Evolutionary conservation across 2,797 vertebrate species (phyloP).

Genomic region (Sternarchorhynchus goeldii): DNA sequence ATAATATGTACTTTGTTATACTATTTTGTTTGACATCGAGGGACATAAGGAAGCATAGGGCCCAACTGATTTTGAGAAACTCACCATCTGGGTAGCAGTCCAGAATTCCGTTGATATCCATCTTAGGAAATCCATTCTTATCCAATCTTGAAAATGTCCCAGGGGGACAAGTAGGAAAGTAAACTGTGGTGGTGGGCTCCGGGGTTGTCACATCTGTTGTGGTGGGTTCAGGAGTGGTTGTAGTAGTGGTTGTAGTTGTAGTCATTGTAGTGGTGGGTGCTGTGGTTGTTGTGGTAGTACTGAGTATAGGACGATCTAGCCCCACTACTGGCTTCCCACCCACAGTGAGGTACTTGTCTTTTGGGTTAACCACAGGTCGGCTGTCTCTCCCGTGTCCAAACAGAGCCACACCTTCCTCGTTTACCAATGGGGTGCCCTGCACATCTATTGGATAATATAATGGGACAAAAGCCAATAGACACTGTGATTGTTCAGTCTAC

Average conservation of each 20-base stretch:
- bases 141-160: slow-evolving; percentile 83
- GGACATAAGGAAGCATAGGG: too few species aligned
- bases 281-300: slow-evolving; percentile 67
- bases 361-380: slow-evolving; percentile 89
- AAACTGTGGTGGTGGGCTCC: slow-evolving; percentile 64
- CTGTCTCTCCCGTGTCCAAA: slow-evolving; percentile 91
- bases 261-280: slow-evolving; percentile 69
- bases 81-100: slow-evolving; percentile 92
- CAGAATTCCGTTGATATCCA: slow-evolving; percentile 79
- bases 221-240: slow-evolving; percentile 73
- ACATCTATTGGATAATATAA: slow-evolving; percentile 76
- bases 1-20: too few species aligned
- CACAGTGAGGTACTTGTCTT: slow-evolving; percentile 89
- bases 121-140: slow-evolving; percentile 78
- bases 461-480: neutral
- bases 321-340: slow-evolving; percentile 93
- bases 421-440: slow-evolving; percentile 89
- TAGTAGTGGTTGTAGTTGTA: slow-evolving; percentile 71
- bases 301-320: slow-evolving; percentile 81
- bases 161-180: slow-evolving; percentile 85
- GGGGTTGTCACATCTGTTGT: slow-evolving; percentile 77
- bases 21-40: too few species aligned
- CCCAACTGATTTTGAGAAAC: slow-evolving; percentile 5
- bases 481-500: neutral
- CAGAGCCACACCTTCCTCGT: slow-evolving; percentile 89